Evolutionary conservation across 2,888 invertebrate species (phyloP).

Genomic region (Euzophera pinguis): DNA sequence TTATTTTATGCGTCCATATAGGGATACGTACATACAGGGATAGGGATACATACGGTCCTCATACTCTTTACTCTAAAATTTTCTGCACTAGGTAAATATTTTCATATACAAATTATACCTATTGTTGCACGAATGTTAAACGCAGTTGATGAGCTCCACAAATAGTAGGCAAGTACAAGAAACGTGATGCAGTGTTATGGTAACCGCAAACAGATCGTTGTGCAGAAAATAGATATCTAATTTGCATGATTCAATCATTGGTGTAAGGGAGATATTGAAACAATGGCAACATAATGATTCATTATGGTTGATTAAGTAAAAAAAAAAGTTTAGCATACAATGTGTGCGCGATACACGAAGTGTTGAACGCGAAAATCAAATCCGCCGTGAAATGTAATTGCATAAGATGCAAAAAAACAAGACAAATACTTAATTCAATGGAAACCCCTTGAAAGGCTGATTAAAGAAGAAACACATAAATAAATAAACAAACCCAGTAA

Average conservation of each 20-base stretch:
- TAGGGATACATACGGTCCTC: too few relatives aligned
- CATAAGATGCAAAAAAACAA: too few relatives aligned
- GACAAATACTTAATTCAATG: too few relatives aligned
- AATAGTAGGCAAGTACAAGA: slow-evolving; percentile 16
- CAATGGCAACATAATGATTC: not conserved
- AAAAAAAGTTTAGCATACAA: too few relatives aligned
- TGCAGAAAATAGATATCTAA: not conserved
- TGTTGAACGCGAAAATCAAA: too few relatives aligned
- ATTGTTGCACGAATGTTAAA: slow-evolving; percentile 22
- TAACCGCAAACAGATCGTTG: not conserved
- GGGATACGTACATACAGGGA: too few relatives aligned
- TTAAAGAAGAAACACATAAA: too few relatives aligned
- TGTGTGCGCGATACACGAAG: too few relatives aligned
- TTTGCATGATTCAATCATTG: not conserved
- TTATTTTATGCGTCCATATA: too few relatives aligned
- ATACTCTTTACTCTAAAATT: slow-evolving; percentile 29
- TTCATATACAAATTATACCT: slow-evolving; percentile 28
- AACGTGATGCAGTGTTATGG: slow-evolving; percentile 24
- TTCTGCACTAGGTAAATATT: slow-evolving; percentile 49
- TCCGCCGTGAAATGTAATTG: too few relatives aligned
- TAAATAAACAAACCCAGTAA: too few relatives aligned
- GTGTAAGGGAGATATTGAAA: not conserved
- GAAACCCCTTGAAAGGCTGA: too few relatives aligned
- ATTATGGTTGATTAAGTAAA: not conserved
- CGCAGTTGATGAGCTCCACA: slow-evolving; percentile 16